These are phyloP conservation scores for Junonia oenone DNA, from an alignment of 2,888 invertebrate genomes.

Conservation along the genomic window DNA sequence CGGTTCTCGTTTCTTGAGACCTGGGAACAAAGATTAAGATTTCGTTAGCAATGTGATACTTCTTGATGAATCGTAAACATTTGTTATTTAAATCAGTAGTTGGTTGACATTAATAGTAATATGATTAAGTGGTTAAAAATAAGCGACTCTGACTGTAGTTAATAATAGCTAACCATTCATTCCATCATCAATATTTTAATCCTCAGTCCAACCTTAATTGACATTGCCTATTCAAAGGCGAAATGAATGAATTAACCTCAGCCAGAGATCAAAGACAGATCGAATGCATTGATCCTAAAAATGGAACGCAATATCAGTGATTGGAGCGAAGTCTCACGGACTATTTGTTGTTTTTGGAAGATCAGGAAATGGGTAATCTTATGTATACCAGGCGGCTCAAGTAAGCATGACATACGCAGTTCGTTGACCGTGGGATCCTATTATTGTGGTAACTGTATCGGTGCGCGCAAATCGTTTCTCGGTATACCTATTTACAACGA, in stretches of 20 bases:
- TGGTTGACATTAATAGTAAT: no score
- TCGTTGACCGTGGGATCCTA: conserved; percentile 68
- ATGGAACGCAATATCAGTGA: conserved; percentile 21
- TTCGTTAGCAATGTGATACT: no score
- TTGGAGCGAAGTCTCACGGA: conserved; percentile 4
- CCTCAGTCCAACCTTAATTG: neutral
- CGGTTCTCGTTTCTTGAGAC: conserved; percentile 57
- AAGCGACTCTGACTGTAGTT: no score
- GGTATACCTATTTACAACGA: conserved; percentile 38
- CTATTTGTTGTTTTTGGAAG: conserved; percentile 21
- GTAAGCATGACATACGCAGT: conserved; percentile 58
- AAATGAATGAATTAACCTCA: conserved; percentile 5
- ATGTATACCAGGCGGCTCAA: conserved; percentile 45
- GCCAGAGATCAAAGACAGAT: conserved; percentile 5
- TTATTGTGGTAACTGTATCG: conserved; percentile 64
- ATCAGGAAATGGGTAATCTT: conserved; percentile 40
- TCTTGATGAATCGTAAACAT: no score
- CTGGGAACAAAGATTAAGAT: conserved; percentile 37
- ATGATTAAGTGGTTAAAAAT: no score
- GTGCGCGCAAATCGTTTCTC: conserved; percentile 51
- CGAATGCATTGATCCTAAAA: conserved; percentile 35
- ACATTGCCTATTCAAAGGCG: neutral
- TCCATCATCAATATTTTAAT: neutral
- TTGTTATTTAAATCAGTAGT: no score
- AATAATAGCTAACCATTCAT: neutral